These are phyloP conservation scores for Mycetomoellerius zeteki DNA, from an alignment of 1,140 invertebrate genomes.

Conservation along the genomic window DNA sequence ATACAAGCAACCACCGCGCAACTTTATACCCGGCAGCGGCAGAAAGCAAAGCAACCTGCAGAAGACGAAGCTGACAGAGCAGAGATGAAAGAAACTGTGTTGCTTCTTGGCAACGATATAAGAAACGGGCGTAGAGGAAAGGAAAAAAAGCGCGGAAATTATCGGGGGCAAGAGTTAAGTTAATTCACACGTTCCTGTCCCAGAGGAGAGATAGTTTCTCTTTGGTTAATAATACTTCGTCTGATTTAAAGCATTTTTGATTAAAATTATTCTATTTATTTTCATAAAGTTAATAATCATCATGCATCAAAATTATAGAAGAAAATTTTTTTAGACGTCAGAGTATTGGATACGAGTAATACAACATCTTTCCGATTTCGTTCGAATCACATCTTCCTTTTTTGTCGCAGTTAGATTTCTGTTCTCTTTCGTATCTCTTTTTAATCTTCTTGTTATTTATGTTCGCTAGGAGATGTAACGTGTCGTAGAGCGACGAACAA, in stretches of 20 bases:
- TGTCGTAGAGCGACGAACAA: slow-evolving; percentile 32
- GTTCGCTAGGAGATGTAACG: slow-evolving; percentile 25
- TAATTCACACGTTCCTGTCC: slow-evolving; percentile 53
- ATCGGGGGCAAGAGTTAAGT: slow-evolving; percentile 62
- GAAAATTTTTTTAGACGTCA: not conserved
- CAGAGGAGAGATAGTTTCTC: not conserved
- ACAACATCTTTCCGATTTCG: slow-evolving; percentile 7
- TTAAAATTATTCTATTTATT: slow-evolving; percentile 60
- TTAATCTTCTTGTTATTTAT: slow-evolving; percentile 28
- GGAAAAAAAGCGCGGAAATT: not conserved
- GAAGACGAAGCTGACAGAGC: slow-evolving; percentile 43
- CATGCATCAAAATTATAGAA: not conserved
- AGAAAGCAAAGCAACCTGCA: slow-evolving; percentile 66
- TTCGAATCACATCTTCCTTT: not conserved
- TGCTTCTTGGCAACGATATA: slow-evolving; percentile 39
- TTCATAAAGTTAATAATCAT: not conserved
- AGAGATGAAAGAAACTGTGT: slow-evolving; percentile 72
- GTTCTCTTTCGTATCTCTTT: not conserved
- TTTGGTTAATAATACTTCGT: not conserved
- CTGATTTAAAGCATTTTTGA: slow-evolving; percentile 6
- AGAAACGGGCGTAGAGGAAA: slow-evolving; percentile 23
- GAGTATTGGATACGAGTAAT: not conserved
- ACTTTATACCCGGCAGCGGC: slow-evolving; percentile 72
- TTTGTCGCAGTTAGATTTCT: not conserved
- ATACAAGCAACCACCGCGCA: slow-evolving; percentile 74